Conservation (phyloP, 1,140 invertebrate species). For the Drosophila nigrodunni region DNA sequence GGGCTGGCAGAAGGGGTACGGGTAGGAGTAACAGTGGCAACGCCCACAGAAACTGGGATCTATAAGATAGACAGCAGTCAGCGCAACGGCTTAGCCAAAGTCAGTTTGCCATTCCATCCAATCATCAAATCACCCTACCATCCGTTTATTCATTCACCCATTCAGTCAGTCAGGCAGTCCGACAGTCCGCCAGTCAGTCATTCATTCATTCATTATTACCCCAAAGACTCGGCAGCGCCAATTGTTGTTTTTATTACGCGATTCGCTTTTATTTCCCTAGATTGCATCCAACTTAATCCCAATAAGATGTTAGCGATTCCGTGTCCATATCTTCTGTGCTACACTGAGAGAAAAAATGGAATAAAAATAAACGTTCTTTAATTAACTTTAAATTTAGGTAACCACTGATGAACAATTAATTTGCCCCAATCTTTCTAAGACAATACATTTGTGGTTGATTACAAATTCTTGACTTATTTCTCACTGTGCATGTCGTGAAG, state of each 20-base stretch:
- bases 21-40: background rate
- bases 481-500: slow-evolving; percentile 25
- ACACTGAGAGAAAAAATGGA: no score
- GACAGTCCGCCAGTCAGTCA: slow-evolving; percentile 44
- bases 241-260: slow-evolving; percentile 71
- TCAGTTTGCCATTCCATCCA: slow-evolving; percentile 29
- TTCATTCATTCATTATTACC: slow-evolving; percentile 75
- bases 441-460: no score
- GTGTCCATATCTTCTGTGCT: slow-evolving; percentile 14
- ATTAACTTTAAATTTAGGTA: no score
- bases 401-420: no score
- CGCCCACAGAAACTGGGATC: slow-evolving; percentile 41
- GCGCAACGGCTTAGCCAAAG: slow-evolving; percentile 56
- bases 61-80: slow-evolving; percentile 48
- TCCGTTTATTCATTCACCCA: background rate
- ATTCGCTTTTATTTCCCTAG: slow-evolving; percentile 57
- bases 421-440: no score
- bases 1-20: background rate
- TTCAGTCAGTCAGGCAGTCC: slow-evolving; percentile 23
- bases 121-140: background rate
- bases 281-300: slow-evolving; percentile 67
- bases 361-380: no score
- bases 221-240: slow-evolving; percentile 49
- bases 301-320: slow-evolving; percentile 54
- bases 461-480: no score